phyloP scores from a whole-genome alignment of 2,888 invertebrate genomes.

The Ceriagrion tenellum region DNA sequence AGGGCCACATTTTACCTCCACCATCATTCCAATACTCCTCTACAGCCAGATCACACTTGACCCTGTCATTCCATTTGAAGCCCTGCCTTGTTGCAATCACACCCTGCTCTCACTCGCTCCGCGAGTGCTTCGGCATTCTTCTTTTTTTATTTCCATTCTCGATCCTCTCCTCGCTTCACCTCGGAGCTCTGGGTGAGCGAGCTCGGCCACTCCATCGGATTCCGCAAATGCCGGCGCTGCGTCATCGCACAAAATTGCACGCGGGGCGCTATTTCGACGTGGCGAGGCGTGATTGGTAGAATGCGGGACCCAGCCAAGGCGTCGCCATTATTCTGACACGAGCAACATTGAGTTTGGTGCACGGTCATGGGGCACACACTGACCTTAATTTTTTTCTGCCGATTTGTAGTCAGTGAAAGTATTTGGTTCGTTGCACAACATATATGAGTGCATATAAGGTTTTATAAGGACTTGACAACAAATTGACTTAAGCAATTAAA shows the following conservation, averaged over 20 bases:
- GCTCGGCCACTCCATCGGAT: neutral
- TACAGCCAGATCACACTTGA: neutral
- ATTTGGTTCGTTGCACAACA: neutral
- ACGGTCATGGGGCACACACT: neutral
- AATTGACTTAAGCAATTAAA: no score
- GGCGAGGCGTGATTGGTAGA: neutral
- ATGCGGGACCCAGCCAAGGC: neutral
- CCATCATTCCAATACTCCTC: neutral
- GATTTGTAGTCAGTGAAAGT: neutral
- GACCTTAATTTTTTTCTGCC: neutral
- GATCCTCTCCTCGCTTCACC: neutral
- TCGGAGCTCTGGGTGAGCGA: neutral
- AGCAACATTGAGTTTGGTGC: neutral
- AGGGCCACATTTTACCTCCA: no score
- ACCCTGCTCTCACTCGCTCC: neutral
- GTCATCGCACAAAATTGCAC: slow-evolving; percentile 20
- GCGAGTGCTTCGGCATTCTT: neutral
- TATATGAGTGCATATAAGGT: no score
- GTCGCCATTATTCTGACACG: neutral
- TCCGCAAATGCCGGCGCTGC: neutral
- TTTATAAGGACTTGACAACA: no score
- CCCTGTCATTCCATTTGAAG: slow-evolving; percentile 32
- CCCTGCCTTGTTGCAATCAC: slow-evolving; percentile 32
- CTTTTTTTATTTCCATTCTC: neutral
- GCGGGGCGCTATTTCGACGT: neutral